A percentile compares a stretch with the other conserved stretches of the same genome.
These are phyloP conservation scores for Serilophus lunatus DNA, from an alignment of 2,113 vertebrate species.

Conservation along the genomic window DNA sequence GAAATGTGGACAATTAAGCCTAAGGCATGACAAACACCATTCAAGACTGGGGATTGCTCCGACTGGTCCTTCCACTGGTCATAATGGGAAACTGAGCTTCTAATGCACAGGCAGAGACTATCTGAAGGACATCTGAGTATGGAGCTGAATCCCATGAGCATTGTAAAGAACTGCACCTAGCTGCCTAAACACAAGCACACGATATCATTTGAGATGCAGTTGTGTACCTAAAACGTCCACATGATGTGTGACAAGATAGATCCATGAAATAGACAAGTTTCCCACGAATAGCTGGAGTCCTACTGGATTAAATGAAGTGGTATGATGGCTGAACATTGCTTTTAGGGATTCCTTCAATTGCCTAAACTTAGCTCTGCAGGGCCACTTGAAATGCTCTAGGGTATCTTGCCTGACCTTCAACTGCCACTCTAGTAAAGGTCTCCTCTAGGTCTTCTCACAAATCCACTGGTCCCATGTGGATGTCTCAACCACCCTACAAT, in stretches of 20 bases:
- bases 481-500: background rate
- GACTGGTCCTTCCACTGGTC: background rate
- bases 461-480: background rate
- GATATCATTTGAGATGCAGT: background rate
- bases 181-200: background rate
- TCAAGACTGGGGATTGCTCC: background rate
- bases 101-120: background rate
- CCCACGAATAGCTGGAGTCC: background rate
- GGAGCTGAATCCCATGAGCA: background rate
- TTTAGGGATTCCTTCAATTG: background rate
- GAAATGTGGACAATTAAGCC: background rate
- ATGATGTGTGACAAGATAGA: background rate
- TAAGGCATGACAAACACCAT: background rate
- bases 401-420: background rate
- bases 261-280: background rate
- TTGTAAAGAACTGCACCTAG: background rate
- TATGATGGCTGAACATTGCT: accelerated
- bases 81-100: background rate
- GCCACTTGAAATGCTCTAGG: background rate
- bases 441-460: background rate
- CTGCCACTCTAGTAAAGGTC: background rate
- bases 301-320: background rate
- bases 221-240: background rate
- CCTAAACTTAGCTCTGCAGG: background rate
- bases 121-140: background rate